Base-by-base conservation (phyloP, 53 echinoderm and acorn worm species). In the Stichopus horrens region DNA sequence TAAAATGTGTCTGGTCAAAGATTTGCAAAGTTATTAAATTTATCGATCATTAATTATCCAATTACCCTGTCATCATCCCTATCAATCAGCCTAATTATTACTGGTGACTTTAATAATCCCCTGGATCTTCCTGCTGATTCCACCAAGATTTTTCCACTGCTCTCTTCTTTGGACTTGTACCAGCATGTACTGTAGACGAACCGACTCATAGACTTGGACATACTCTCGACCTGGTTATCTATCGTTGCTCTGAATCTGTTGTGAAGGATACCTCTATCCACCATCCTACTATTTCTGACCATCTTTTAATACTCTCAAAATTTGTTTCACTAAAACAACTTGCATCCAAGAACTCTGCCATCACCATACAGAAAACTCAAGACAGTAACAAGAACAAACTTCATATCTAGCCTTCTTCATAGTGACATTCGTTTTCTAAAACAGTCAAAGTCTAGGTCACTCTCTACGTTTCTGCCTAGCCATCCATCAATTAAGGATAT, bases 181-280 rank as follows among this genome's bases (percentile, higher is more conserved):
- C 83, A 83, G 10, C 63, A 59, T 83, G 9, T 83, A 20, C 37
- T 37, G 37, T 37, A 37, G n/a, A n/a, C 5, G 4, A 21, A 83
- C 63, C 83, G 19, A 83, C 83, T 19, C 83, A 83, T 60, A 83
- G 59, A 21, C 83, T 8, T 83, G 83, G 83, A 23, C 83, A 83
- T 60, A 83, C 59, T 21, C 60, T 83, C 2, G 83, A 59, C 21
- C 16, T 67, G 16, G 67, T 67, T 67, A 67, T 67, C n/a, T 67
- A 5, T 67, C 67, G 67, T 67, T 10, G 5, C 14, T 5, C 67
- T 13, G 67, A 67, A 16, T 5, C 13, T 16, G 67, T 67, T 67
- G 16, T 67, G 11, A 67, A 9, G 13, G 67, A 67, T n/a, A 67
- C 7, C 0, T 67, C 14, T 13, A 2, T 67, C 11, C n/a, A 5